These are phyloP conservation scores for Mastomys natalensis DNA, from an alignment of 2,113 vertebrate species.

Conservation along the genomic window DNA sequence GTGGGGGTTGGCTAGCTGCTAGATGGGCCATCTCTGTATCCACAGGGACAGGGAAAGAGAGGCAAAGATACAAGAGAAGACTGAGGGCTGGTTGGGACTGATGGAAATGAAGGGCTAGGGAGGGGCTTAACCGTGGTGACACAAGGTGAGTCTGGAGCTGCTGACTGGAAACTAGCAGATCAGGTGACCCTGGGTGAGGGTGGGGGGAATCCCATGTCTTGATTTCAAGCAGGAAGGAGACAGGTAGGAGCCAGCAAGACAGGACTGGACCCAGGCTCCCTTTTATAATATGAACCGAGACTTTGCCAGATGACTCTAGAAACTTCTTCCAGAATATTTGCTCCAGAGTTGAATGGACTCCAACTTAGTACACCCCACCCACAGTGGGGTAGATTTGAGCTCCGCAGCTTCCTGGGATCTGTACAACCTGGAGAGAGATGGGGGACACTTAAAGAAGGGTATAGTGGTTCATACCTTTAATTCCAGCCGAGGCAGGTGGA, in stretches of 20 bases:
- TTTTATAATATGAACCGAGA: fast-evolving
- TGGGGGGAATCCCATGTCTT: neutral
- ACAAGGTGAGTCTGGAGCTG: neutral
- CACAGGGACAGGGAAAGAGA: neutral
- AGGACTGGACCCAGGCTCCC: neutral
- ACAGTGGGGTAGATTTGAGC: neutral
- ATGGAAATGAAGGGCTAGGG: fast-evolving
- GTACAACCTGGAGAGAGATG: conserved; percentile 7
- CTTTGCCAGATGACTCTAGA: neutral
- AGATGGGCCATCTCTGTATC: neutral
- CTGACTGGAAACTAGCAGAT: neutral
- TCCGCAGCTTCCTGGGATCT: conserved; percentile 9
- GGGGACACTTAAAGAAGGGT: too few species aligned
- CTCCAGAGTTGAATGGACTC: neutral
- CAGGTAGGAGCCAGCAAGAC: too few species aligned
- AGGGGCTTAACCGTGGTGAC: neutral
- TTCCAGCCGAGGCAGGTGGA: neutral
- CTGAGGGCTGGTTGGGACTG: neutral
- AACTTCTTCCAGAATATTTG: neutral
- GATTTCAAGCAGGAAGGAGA: neutral
- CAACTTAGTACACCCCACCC: neutral
- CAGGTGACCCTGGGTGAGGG: neutral
- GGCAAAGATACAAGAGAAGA: fast-evolving
- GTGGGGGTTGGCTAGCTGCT: neutral
- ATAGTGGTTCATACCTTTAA: neutral